Percentiles rank a stretch among this genome's conserved stretches.
Conservation (phyloP, 2,113 vertebrate genomes). For the Odontesthes bonariensis region DNA sequence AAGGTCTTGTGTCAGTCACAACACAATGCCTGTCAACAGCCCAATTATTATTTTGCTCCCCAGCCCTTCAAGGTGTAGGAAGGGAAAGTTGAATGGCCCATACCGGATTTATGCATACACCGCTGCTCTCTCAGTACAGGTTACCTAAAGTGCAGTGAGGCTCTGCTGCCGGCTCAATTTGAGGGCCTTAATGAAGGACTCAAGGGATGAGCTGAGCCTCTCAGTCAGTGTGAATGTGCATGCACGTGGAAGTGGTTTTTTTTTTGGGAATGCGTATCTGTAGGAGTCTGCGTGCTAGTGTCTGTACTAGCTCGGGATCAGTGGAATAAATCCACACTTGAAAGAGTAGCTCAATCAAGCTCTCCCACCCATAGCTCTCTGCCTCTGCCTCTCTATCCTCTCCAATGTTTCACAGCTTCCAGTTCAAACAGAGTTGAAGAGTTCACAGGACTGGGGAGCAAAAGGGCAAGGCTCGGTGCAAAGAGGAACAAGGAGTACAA, state of each 20-base stretch:
- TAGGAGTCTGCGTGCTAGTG: not conserved
- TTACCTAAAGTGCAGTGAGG: conserved; percentile 73
- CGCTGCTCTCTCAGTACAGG: conserved; percentile 48
- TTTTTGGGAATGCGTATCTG: not conserved
- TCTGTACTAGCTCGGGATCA: conserved; percentile 66
- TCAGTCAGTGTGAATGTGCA: conserved; percentile 23
- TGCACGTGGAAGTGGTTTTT: conserved; percentile 1
- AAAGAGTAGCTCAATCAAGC: conserved; percentile 80
- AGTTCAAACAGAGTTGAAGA: conserved; percentile 73
- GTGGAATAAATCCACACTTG: conserved; percentile 82
- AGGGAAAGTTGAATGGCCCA: conserved; percentile 15
- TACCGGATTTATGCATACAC: conserved; percentile 41
- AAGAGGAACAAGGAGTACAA: conserved; percentile 24
- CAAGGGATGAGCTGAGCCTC: conserved; percentile 55
- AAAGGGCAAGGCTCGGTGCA: conserved; percentile 13
- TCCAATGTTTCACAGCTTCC: conserved; percentile 37
- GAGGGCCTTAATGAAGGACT: conserved; percentile 65
- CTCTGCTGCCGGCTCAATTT: conserved; percentile 57
- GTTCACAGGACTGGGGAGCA: conserved; percentile 66
- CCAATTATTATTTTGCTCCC: conserved; percentile 17
- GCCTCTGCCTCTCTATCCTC: conserved; percentile 56
- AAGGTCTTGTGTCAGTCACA: conserved; percentile 22
- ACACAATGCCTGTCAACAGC: not conserved
- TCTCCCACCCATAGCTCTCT: conserved; percentile 53
- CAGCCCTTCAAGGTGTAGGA: conserved; percentile 25